Conservation (phyloP, 1,140 invertebrate species). For the Aricia agestis region DNA sequence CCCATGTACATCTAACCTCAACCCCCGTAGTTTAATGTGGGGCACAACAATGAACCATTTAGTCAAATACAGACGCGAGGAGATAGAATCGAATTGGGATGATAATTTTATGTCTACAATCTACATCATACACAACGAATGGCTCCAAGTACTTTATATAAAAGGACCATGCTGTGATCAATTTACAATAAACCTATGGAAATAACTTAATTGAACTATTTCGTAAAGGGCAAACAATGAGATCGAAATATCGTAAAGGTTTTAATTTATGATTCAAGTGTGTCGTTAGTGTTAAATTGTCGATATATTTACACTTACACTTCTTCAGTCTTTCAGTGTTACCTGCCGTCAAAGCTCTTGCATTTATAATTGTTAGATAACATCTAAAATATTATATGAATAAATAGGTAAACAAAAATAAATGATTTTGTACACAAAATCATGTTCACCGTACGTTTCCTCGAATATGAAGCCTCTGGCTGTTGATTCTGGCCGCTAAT, state of each 20-base stretch:
- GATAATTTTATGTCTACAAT: slow-evolving; percentile 17
- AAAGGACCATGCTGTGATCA: slow-evolving; percentile 25
- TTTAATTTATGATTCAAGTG: no score
- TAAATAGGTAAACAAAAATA: no score
- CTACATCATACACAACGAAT: slow-evolving; percentile 8
- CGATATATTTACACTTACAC: background rate
- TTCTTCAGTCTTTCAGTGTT: no score
- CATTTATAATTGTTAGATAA: no score
- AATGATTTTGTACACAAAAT: no score
- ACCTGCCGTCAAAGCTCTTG: no score
- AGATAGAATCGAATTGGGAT: slow-evolving; percentile 7
- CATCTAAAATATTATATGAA: no score
- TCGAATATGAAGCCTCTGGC: background rate
- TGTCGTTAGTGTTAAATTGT: background rate
- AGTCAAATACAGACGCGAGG: background rate
- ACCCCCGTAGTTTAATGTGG: slow-evolving; percentile 9
- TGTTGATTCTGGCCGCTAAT: background rate
- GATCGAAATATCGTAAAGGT: background rate
- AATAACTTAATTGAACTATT: slow-evolving; percentile 6
- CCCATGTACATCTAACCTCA: background rate
- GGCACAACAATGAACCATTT: background rate
- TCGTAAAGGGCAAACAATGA: background rate
- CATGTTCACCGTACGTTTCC: background rate
- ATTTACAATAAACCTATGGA: slow-evolving; percentile 21
- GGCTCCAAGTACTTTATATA: slow-evolving; percentile 19